Conservation (phyloP, 2,888 invertebrate genomes). For the Chrysomela aeneicollis region DNA sequence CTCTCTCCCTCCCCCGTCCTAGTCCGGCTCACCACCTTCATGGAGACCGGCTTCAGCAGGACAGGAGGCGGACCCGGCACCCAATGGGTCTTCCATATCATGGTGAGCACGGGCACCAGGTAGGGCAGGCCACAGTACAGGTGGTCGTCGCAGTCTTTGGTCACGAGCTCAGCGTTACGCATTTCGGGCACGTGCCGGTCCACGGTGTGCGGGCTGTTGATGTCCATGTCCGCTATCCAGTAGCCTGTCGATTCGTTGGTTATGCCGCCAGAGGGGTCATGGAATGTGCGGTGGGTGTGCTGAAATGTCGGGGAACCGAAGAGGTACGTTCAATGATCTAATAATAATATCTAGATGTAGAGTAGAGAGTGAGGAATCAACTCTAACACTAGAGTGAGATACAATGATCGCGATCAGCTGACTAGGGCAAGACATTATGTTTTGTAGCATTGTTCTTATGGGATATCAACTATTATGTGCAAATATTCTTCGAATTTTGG, state of each 20-base stretch:
- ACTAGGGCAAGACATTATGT: no score
- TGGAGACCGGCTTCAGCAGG: constrained; percentile 62
- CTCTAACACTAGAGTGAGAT: no score
- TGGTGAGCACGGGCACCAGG: constrained; percentile 75
- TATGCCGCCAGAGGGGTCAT: constrained; percentile 63
- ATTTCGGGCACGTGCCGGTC: constrained; percentile 66
- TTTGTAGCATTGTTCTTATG: no score
- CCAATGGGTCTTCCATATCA: constrained; percentile 73
- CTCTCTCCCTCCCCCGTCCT: constrained; percentile 57
- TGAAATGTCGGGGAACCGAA: constrained; percentile 48
- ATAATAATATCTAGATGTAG: no score
- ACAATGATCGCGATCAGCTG: no score
- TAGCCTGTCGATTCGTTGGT: constrained; percentile 66
- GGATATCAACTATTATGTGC: no score
- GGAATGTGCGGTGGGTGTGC: constrained; percentile 71
- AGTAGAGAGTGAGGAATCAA: no score
- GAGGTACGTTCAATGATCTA: no score
- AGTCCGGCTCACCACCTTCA: constrained; percentile 61
- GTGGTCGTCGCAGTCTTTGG: constrained; percentile 68
- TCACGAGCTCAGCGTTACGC: constrained; percentile 60
- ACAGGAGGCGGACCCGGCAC: constrained; percentile 66
- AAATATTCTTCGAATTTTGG: no score
- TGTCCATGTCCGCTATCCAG: constrained; percentile 80
- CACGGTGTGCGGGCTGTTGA: constrained; percentile 72
- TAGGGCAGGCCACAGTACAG: constrained; percentile 84